Evolutionary conservation across 2,888 invertebrate genomes (phyloP), one percentile per base, ranked within the genome.

Genomic region (Kuschelorhynchus macadamiae): DNA sequence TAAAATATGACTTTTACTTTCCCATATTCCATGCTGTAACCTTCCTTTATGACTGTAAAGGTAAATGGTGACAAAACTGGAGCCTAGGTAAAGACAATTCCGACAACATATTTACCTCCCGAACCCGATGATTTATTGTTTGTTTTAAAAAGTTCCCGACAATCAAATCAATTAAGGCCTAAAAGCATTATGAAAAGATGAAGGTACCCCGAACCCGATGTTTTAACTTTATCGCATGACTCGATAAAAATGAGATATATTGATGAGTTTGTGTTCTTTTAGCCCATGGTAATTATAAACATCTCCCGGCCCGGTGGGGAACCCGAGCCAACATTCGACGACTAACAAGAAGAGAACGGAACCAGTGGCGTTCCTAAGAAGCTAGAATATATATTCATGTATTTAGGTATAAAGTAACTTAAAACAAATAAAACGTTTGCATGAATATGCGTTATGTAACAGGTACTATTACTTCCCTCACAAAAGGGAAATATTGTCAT

Each of bases 211-310:
- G 53, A 17, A 44, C 30, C 56, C 49, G 39, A 30, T 59, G 68
- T 68, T 63, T 67, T 62, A 62, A 33, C 67, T 56, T 67, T 68
- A 68, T 68, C 68, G 57, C 68, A 59, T 59, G 68, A 63, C 63
- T 63, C 65, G 70, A 76, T 74, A 74, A 75, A 71, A 71, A 63
- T 66, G 67, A 57, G 53, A 68, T 59, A 72, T 74, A 75, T 74
- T 73, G 75, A 76, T 73, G 75, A 74, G 73, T 72, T 73, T 75
- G 70, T 74, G 65, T 73, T 74, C 72, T 76, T 30, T 71, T 71
- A 71, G 66, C 71, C 61, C 62, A 63, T 69, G 70, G 69, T 75
- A 77, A 76, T 76, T 77, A 77, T 75, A 74, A 76, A 74, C 72
- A 73, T 75, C 73, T 75, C 72, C 50, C 55, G 56, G 52, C 71